Percentiles rank a stretch among this genome's conserved stretches.
These are phyloP conservation scores for Phalanger gymnotis DNA, from an alignment of 2,797 vertebrate species.

Conservation along the genomic window DNA sequence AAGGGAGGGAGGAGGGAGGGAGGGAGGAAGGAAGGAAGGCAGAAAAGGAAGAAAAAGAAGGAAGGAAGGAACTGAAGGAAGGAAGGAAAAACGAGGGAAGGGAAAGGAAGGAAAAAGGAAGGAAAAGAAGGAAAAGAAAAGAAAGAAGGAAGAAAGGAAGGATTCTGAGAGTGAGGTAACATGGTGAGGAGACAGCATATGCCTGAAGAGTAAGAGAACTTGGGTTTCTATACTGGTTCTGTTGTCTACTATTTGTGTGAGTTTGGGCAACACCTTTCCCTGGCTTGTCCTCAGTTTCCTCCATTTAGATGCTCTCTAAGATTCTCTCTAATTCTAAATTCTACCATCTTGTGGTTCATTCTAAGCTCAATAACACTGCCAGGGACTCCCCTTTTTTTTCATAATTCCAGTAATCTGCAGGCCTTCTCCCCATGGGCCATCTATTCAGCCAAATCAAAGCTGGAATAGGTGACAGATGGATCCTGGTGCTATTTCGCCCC, in stretches of 20 bases:
- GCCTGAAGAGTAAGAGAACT: not conserved
- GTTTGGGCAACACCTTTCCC: not conserved
- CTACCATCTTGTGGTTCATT: not conserved
- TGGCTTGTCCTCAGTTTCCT: not conserved
- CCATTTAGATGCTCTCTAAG: not conserved
- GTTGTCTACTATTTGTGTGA: not conserved
- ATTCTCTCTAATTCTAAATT: not conserved
- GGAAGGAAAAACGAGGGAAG: not conserved
- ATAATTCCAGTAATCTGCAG: not conserved
- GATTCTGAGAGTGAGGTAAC: too few species aligned
- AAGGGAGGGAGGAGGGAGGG: not conserved
- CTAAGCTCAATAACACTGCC: not conserved
- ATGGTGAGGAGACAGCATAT: not conserved
- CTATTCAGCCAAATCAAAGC: not conserved
- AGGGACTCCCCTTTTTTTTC: not conserved
- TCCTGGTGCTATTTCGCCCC: not conserved
- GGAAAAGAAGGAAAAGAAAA: not conserved
- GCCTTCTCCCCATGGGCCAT: not conserved
- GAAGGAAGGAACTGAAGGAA: too few species aligned
- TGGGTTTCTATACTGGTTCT: not conserved
- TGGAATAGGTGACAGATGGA: not conserved
- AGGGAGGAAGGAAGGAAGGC: not conserved
- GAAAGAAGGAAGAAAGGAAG: not conserved
- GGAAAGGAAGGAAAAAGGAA: not conserved
- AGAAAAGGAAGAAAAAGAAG: too few species aligned